Conservation (phyloP, 2,797 vertebrate genomes). For the Huso huso region DNA sequence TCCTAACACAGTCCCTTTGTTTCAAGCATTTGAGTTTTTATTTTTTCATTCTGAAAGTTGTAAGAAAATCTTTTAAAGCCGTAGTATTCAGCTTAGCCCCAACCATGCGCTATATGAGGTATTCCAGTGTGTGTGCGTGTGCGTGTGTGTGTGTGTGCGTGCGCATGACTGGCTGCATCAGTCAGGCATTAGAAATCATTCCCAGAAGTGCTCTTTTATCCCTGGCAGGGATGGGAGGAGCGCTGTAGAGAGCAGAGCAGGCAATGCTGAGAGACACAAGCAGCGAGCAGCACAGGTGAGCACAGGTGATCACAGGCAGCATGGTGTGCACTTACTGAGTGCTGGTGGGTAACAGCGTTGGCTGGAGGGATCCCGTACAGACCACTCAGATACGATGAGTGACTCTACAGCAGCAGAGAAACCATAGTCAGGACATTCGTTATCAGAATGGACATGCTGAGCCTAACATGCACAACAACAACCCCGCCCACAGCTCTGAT, state of each 20-base stretch:
- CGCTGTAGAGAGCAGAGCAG: not conserved
- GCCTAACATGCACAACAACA: slow-evolving; percentile 3
- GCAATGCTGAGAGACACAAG: not conserved
- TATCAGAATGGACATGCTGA: slow-evolving; percentile 14
- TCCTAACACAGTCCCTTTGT: no score
- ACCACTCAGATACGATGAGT: slow-evolving; percentile 77
- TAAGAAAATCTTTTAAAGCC: no score
- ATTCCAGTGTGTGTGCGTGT: no score
- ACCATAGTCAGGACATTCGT: slow-evolving; percentile 29
- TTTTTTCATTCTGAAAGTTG: no score
- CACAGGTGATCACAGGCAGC: not conserved
- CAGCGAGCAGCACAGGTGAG: not conserved
- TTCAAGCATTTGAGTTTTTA: no score
- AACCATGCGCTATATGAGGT: no score
- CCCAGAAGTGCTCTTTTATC: no score
- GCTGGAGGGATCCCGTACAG: slow-evolving; percentile 70
- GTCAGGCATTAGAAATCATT: no score
- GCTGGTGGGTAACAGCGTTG: slow-evolving; percentile 69
- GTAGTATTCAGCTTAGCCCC: no score
- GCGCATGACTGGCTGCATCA: no score
- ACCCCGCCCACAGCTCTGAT: not conserved
- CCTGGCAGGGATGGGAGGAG: no score
- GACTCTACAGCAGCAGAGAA: slow-evolving; percentile 65
- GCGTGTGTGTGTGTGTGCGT: no score
- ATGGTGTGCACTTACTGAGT: slow-evolving; percentile 65